A percentile compares a stretch with the other conserved stretches of the same genome.
Evolutionary conservation across 1,140 invertebrate genomes (phyloP).

Genomic region (Ceratoteleas bidentatus): DNA sequence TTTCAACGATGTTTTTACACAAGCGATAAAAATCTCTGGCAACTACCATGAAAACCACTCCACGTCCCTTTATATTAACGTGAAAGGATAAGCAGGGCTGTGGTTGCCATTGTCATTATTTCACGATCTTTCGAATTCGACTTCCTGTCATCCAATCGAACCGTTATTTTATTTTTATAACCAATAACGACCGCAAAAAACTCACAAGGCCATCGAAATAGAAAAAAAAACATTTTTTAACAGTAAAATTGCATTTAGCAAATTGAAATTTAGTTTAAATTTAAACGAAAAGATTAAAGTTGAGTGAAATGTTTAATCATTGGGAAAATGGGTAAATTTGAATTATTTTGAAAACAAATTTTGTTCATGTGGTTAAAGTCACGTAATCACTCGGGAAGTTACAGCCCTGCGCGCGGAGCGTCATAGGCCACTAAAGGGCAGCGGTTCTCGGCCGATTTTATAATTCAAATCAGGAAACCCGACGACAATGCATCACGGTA

Average conservation of each 20-base stretch:
- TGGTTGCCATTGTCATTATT: conserved; percentile 1
- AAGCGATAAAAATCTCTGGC: background rate
- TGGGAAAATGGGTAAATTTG: too few relatives aligned
- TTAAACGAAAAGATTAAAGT: too few relatives aligned
- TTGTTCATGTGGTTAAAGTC: background rate
- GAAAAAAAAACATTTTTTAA: too few relatives aligned
- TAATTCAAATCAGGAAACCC: conserved; percentile 59
- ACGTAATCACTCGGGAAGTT: conserved; percentile 3
- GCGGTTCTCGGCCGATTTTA: conserved; percentile 62
- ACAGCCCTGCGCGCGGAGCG: conserved; percentile 42
- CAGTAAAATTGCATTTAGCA: too few relatives aligned
- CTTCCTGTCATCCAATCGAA: too few relatives aligned
- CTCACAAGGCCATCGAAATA: too few relatives aligned
- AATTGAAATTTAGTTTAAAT: too few relatives aligned
- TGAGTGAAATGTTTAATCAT: too few relatives aligned
- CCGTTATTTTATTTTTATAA: too few relatives aligned
- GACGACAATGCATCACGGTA: conserved; percentile 26
- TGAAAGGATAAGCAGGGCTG: background rate
- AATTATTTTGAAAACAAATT: background rate
- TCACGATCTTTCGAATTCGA: too few relatives aligned
- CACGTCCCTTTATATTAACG: conserved; percentile 3
- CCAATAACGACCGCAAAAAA: too few relatives aligned
- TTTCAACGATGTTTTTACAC: background rate
- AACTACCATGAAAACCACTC: conserved; percentile 3
- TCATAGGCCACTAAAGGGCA: conserved; percentile 55